A percentile compares a stretch with the other conserved stretches of the same genome.
phyloP scores from a whole-genome alignment of 2,113 vertebrate genomes.

The Strix aluco region DNA sequence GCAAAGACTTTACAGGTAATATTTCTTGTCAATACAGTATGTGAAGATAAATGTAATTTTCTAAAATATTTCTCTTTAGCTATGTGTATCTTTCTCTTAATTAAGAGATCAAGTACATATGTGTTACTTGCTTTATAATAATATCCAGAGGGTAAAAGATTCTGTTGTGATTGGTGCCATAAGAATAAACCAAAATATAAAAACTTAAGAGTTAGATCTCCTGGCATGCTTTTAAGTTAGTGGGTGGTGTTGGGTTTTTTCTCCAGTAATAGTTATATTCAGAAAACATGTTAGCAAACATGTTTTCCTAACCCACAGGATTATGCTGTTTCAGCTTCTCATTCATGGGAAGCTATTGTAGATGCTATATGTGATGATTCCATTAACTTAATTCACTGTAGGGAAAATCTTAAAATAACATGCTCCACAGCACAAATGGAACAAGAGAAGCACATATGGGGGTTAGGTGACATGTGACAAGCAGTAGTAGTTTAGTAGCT shows the following conservation, averaged over 20 bases:
- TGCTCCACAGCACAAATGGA: not conserved
- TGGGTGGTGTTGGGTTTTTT: not conserved
- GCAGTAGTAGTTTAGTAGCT: not conserved
- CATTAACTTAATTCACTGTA: not conserved
- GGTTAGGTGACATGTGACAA: not conserved
- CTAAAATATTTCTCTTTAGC: not conserved
- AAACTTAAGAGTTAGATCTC: not conserved
- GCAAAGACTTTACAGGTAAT: conserved; percentile 71
- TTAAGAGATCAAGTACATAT: not conserved
- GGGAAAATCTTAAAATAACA: not conserved
- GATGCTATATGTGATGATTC: not conserved
- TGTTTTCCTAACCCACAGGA: not conserved
- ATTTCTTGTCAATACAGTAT: not conserved
- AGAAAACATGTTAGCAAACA: not conserved
- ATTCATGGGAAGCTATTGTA: not conserved
- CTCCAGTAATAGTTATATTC: not conserved
- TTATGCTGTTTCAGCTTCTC: not conserved
- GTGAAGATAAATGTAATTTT: not conserved
- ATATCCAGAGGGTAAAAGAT: not conserved
- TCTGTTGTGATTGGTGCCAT: not conserved
- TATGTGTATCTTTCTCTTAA: not conserved
- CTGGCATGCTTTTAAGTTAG: not conserved
- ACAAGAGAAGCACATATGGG: accelerated
- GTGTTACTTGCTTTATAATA: not conserved
- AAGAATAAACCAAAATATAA: not conserved